phyloP scores from a whole-genome alignment of 2,113 vertebrate species.

The Hiodon tergisus region DNA sequence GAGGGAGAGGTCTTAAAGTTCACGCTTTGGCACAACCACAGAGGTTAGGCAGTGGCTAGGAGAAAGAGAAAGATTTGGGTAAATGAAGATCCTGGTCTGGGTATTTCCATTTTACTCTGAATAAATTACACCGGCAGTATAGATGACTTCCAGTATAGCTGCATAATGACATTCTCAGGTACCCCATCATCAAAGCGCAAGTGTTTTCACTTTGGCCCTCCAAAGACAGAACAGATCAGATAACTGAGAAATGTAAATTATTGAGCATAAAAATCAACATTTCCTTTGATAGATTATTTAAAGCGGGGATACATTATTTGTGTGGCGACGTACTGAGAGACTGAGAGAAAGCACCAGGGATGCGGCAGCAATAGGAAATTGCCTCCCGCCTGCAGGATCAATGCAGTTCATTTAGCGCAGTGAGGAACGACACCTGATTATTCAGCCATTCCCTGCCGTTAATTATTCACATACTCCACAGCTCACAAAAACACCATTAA shows the following conservation, averaged over 20 bases:
- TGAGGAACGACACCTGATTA: conserved; percentile 70
- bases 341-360: conserved; percentile 9
- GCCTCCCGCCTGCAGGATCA: conserved; percentile 54
- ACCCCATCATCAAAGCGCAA: too few species aligned
- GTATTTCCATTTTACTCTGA: too few species aligned
- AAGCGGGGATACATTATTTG: background rate
- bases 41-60: too few species aligned
- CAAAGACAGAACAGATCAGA: conserved; percentile 29
- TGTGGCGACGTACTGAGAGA: background rate
- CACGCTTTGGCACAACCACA: too few species aligned
- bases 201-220: too few species aligned
- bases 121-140: too few species aligned
- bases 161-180: too few species aligned
- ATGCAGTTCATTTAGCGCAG: conserved; percentile 65
- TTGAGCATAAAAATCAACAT: conserved; percentile 8
- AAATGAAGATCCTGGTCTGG: too few species aligned
- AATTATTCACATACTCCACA: conserved; percentile 47
- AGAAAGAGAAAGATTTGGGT: too few species aligned
- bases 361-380: conserved; percentile 51
- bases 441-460: conserved; percentile 58
- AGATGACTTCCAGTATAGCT: too few species aligned
- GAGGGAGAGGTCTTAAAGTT: too few species aligned
- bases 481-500: conserved; percentile 29
- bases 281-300: conserved; percentile 13
- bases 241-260: conserved; percentile 39